Evolutionary conservation across 35 echinoderm and acorn worm species (phyloP), one percentile per base, ranked within the genome.

Genomic region (Ophiothrix spiculata): DNA sequence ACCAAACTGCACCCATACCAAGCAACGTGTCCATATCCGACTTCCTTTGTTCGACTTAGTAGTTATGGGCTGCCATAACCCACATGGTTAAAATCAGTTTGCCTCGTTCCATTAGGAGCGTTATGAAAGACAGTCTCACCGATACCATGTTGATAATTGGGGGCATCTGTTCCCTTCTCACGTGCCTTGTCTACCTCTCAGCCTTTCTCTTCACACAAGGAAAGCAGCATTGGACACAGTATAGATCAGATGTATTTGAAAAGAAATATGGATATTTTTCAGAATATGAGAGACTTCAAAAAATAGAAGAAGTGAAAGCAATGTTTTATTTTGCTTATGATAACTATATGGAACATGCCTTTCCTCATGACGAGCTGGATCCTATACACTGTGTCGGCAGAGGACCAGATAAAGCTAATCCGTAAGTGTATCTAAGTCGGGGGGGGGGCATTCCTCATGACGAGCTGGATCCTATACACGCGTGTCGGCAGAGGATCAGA

Each of bases 291-390:
- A 36, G 96, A 80, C 75, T 89, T 23, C 75, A 86, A 83, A 77
- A 83, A 56, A 37, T 99, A 42, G 86, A 88, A 35, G 89, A 99
- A 74, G 89, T 91, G 4, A 91, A 82, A 76, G 39, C 75, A 31
- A 99, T 99, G 96, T 99, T 99, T 76, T 87, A 99, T 38, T 94
- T 88, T 87, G 96, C 81, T 2, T 99, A 99, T 60, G 92, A 99
- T 87, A 94, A 91, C 86, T 98, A 98, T 38, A 82, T 98, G 85
- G 88, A 83, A 54, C 86, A 91, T 83, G 91, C 95, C 25, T 98
- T 91, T 88, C 95, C 91, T 54, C 21, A 91, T 74, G 95, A 98
- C 86, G 96, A 99, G 78, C 3, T 76, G 94, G 64, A 92, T 94
- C 96, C 96, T 39, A 94, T 99, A 64, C 91, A 99, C 74, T 94